Percentiles rank a stretch among this genome's conserved stretches.
phyloP scores from a whole-genome alignment of 2,113 vertebrate genomes.

The Myotis lucifugus region DNA sequence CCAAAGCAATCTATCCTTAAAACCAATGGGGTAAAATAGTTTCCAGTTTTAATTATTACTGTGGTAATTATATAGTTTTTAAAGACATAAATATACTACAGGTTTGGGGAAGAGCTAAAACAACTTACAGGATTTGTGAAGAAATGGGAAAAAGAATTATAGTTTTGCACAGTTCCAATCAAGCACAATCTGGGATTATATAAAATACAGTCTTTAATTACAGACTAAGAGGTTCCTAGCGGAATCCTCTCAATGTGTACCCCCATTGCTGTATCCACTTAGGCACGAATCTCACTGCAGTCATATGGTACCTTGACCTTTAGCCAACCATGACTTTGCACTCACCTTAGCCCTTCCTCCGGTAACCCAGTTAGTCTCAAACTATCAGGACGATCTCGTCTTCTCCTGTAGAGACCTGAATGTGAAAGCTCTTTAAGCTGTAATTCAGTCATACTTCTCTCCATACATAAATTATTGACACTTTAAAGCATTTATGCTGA shows the following conservation, averaged over 20 bases:
- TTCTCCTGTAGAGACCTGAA: conserved; percentile 94
- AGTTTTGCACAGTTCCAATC: background rate
- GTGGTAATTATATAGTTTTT: background rate
- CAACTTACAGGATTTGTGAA: background rate
- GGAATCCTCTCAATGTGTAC: background rate
- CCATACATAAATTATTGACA: conserved; percentile 54
- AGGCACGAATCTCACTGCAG: background rate
- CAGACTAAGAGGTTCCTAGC: background rate
- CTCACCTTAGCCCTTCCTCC: conserved; percentile 90
- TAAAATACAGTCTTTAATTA: background rate
- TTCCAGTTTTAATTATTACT: background rate
- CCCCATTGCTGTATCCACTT: background rate
- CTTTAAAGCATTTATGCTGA: conserved; percentile 11
- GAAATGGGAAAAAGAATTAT: background rate
- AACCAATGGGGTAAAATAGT: background rate
- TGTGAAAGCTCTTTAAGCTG: conserved; percentile 95
- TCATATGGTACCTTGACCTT: background rate
- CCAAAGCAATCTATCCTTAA: conserved; percentile 14
- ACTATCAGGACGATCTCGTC: conserved; percentile 93
- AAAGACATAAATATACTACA: background rate
- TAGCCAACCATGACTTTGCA: conserved; percentile 2
- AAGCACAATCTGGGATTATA: background rate
- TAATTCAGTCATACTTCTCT: conserved; percentile 89
- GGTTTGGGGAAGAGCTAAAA: background rate
- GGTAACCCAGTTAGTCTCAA: conserved; percentile 83